Evolutionary conservation across 30 jellyfish, hydroid and myxozoan species (phyloP).

Genomic region (Aurelia coerulea): DNA sequence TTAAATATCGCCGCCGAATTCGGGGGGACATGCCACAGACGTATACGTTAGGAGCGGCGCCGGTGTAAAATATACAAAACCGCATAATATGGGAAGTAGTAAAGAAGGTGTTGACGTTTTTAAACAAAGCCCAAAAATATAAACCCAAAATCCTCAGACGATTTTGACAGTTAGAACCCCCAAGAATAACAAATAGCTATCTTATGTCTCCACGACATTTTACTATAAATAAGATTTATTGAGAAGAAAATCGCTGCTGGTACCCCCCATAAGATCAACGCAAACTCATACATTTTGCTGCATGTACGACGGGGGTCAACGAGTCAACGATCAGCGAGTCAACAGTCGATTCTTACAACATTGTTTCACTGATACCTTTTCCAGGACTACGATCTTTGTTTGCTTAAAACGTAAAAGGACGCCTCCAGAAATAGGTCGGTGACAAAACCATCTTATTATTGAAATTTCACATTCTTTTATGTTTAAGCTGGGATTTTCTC

Average conservation of each 20-base stretch:
- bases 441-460: slow-evolving; percentile 5
- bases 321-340: not conserved
- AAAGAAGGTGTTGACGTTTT: slow-evolving; percentile 66
- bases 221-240: slow-evolving; percentile 23
- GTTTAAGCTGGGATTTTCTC: slow-evolving; percentile 67
- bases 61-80: slow-evolving; percentile 50
- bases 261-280: slow-evolving; percentile 25
- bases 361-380: too few relatives aligned
- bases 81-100: slow-evolving; percentile 67
- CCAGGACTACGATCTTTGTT: too few relatives aligned
- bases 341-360: too few relatives aligned
- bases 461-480: slow-evolving; percentile 2
- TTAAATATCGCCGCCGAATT: slow-evolving; percentile 60
- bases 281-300: slow-evolving; percentile 10
- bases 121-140: slow-evolving; percentile 49
- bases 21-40: slow-evolving; percentile 60
- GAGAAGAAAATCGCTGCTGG: not conserved
- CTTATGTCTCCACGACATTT: slow-evolving; percentile 6
- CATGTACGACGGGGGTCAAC: slow-evolving; percentile 36
- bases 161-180: slow-evolving; percentile 65
- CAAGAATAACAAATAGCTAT: slow-evolving; percentile 50
- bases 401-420: too few relatives aligned
- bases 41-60: slow-evolving; percentile 51
- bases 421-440: too few relatives aligned
- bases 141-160: slow-evolving; percentile 59